Percentiles rank a stretch among this genome's conserved stretches.
Conservation (phyloP, 2,888 invertebrate species). For the Belgica antarctica region DNA sequence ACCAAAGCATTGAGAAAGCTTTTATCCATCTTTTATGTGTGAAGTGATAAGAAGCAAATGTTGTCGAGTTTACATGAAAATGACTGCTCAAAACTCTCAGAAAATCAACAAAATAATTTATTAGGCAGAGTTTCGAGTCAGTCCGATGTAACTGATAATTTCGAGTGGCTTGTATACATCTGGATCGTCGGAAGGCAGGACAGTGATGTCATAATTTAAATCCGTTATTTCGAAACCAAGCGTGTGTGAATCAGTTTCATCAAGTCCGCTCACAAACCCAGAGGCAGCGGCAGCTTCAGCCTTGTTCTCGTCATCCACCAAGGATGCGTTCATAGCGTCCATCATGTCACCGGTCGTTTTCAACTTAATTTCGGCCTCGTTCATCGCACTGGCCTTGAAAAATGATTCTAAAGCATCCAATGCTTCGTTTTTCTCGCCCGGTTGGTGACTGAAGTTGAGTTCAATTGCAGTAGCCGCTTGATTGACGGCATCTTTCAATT, state of each 20-base stretch:
- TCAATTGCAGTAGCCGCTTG: background rate
- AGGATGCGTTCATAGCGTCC: background rate
- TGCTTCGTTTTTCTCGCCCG: conserved; percentile 18
- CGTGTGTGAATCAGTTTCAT: background rate
- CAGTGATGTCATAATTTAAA: background rate
- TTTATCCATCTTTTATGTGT: too few relatives aligned
- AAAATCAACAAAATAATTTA: background rate
- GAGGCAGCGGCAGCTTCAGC: background rate
- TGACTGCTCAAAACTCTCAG: too few relatives aligned
- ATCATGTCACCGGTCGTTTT: background rate
- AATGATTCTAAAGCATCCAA: conserved; percentile 3
- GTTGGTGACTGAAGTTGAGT: background rate
- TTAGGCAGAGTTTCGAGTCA: conserved; percentile 5
- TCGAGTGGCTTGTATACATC: conserved; percentile 36
- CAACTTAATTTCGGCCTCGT: conserved; percentile 11
- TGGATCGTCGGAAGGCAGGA: conserved; percentile 17
- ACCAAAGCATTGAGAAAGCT: too few relatives aligned
- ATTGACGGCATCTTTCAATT: background rate
- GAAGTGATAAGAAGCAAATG: too few relatives aligned
- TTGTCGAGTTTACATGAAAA: too few relatives aligned
- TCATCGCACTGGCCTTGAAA: background rate
- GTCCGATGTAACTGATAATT: conserved; percentile 35
- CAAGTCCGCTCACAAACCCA: too few relatives aligned
- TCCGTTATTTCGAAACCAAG: background rate
- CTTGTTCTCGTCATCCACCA: background rate